phyloP scores from a whole-genome alignment of 1,140 invertebrate genomes.

The Lepidurus packardi region DNA sequence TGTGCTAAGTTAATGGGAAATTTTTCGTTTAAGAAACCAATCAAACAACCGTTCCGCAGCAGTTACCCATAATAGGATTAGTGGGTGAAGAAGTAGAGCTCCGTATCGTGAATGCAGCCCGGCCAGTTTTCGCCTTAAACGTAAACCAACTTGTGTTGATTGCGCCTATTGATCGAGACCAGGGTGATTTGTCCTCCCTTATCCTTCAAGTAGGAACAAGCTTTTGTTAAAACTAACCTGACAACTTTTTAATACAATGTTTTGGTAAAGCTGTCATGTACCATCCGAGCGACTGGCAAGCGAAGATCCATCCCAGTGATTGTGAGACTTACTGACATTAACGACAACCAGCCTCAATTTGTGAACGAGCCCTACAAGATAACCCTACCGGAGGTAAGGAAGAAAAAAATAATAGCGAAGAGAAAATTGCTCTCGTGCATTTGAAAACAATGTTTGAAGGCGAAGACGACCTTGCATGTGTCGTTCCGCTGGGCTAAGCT shows the following conservation, averaged over 20 bases:
- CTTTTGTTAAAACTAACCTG: neutral
- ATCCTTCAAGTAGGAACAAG: slow-evolving; percentile 65
- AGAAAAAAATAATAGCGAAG: slow-evolving; percentile 22
- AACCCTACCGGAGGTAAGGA: slow-evolving; percentile 74
- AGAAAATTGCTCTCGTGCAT: slow-evolving; percentile 22
- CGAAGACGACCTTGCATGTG: neutral
- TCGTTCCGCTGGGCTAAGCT: neutral
- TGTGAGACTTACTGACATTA: slow-evolving; percentile 80
- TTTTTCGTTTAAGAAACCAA: slow-evolving; percentile 60
- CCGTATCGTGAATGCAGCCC: slow-evolving; percentile 64
- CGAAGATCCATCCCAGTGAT: slow-evolving; percentile 77
- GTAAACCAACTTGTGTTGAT: slow-evolving; percentile 74
- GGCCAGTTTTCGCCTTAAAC: slow-evolving; percentile 67
- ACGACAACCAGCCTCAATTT: slow-evolving; percentile 78
- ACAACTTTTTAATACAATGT: slow-evolving; percentile 4
- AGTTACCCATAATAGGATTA: slow-evolving; percentile 74
- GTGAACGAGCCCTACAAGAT: slow-evolving; percentile 72
- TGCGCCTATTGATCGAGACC: slow-evolving; percentile 75
- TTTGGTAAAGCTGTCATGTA: slow-evolving; percentile 63
- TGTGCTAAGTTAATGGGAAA: neutral
- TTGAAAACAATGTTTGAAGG: slow-evolving; percentile 9
- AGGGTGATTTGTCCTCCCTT: slow-evolving; percentile 75
- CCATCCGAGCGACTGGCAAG: slow-evolving; percentile 61
- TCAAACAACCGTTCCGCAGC: slow-evolving; percentile 68
- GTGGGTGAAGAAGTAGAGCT: slow-evolving; percentile 65